Evolutionary conservation across 2,797 vertebrate genomes (phyloP), one percentile per base, ranked within the genome.

Genomic region (Myotis daubentonii): DNA sequence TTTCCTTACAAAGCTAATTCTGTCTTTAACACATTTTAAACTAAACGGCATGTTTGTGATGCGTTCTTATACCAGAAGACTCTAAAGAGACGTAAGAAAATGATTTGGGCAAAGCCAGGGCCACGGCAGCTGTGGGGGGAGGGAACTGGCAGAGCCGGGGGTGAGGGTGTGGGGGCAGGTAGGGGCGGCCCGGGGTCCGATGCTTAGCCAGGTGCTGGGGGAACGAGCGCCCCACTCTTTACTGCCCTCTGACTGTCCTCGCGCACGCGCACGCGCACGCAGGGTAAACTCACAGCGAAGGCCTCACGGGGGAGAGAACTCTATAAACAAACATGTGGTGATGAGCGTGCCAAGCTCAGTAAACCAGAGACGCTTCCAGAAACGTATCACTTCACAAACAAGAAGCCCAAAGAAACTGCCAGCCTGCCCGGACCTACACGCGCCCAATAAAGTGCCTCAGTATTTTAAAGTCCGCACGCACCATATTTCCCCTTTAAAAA

Each of bases 101-200:
- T 7, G 47, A 8, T 10, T 51, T 41, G 6, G 11, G 22, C 30
- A 16, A 1, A 57, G 44, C n/a, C 44, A n/a, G 8, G 33, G n/a
- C 8, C 20, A 7, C 4, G 25, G 0, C 0, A 2, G 9, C 15
- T 47, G 4, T 2, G 5, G 16, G 47, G 36, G 38, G 65, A 51
- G 57, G 38, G 30, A 6, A 0, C 10, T 1, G 1, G 53, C 30
- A 25, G 53, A 8, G 1, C 0, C 6, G 30, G 4, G 17, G 20
- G 0, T 0, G 2, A 17, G 10, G 74, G 12, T 3, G 0, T 0
- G 6, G 15, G 66, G 23, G 8, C 5, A 0, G 11, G 7, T 0
- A 7, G 15, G 83, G 28, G 2, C 5, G 0, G 6, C 8, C 9
- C 0, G 0, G 55, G 53, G 16, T 3, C 20, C 0, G 30, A 12